phyloP scores from a whole-genome alignment of 37 sponge, comb jelly and placozoan genomes.

The Hormiphora californensis region DNA sequence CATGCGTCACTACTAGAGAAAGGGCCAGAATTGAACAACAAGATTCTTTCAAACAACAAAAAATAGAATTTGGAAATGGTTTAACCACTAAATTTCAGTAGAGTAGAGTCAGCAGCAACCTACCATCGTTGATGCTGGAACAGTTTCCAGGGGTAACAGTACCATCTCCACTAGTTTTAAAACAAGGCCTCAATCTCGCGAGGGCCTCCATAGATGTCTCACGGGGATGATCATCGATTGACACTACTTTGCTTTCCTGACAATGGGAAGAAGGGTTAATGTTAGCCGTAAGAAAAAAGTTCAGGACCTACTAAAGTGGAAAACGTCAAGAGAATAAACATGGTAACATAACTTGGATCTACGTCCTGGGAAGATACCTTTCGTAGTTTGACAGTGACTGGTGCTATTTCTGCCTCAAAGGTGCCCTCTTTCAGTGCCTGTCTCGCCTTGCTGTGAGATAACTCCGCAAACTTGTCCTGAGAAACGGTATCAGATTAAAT shows the following conservation, averaged over 20 bases:
- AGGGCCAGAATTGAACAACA: no score
- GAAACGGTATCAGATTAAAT: no score
- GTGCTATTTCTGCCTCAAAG: slow-evolving; percentile 72
- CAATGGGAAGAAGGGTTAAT: not conserved
- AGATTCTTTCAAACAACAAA: no score
- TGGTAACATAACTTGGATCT: not conserved
- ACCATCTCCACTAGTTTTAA: slow-evolving; percentile 71
- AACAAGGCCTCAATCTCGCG: slow-evolving; percentile 68
- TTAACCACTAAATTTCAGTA: not conserved
- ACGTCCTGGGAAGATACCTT: slow-evolving; percentile 2
- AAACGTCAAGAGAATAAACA: no score
- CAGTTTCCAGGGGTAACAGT: slow-evolving; percentile 92
- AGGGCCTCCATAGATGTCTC: slow-evolving; percentile 68
- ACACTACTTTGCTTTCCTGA: not conserved
- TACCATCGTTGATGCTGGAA: slow-evolving; percentile 91
- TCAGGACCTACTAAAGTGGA: no score
- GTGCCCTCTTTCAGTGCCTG: slow-evolving; percentile 59
- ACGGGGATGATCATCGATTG: slow-evolving; percentile 68
- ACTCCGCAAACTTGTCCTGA: slow-evolving; percentile 69
- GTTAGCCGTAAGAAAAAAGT: no score
- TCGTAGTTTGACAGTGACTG: slow-evolving; percentile 60
- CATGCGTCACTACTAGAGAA: no score
- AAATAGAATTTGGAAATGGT: not conserved
- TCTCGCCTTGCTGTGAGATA: slow-evolving; percentile 70
- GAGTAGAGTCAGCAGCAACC: not conserved